phyloP scores from a whole-genome alignment of 2,797 vertebrate genomes.

The Centropyge bicolor region DNA sequence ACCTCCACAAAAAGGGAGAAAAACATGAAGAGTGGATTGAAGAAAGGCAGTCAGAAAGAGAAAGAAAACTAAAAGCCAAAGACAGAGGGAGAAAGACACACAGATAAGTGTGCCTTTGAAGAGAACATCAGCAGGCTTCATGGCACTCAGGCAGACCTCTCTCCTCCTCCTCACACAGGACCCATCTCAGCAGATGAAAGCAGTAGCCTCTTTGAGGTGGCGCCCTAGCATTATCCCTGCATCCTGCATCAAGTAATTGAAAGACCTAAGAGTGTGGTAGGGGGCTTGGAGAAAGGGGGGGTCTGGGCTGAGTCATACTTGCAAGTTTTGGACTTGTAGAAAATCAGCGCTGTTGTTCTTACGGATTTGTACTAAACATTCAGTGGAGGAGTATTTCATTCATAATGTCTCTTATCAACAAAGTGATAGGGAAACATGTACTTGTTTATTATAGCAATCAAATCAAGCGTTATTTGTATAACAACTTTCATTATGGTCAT shows the following conservation, averaged over 20 bases:
- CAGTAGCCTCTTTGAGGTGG: conserved; percentile 77
- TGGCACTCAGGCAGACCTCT: conserved; percentile 68
- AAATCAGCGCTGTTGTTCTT: conserved; percentile 7
- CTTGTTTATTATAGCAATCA: neutral
- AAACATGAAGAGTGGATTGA: conserved; percentile 50
- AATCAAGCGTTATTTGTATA: neutral
- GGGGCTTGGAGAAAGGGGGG: conserved; percentile 24
- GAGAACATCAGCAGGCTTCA: conserved; percentile 67
- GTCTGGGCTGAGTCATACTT: conserved; percentile 61
- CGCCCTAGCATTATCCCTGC: conserved; percentile 76
- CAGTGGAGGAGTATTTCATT: neutral
- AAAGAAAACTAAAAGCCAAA: conserved; percentile 43
- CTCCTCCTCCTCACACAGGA: conserved; percentile 55
- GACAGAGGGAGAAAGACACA: conserved; percentile 42
- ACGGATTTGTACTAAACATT: neutral
- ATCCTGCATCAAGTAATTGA: conserved; percentile 85
- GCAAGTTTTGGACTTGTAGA: conserved; percentile 46
- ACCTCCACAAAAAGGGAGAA: conserved; percentile 37
- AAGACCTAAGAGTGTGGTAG: conserved; percentile 68
- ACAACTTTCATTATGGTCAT: neutral
- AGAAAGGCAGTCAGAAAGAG: conserved; percentile 27
- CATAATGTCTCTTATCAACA: neutral
- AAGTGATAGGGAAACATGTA: neutral
- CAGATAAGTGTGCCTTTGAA: conserved; percentile 76
- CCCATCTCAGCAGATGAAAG: conserved; percentile 84